Base-by-base conservation (phyloP, 2,888 invertebrate genomes). In the Arrhopalites spinosus region DNA sequence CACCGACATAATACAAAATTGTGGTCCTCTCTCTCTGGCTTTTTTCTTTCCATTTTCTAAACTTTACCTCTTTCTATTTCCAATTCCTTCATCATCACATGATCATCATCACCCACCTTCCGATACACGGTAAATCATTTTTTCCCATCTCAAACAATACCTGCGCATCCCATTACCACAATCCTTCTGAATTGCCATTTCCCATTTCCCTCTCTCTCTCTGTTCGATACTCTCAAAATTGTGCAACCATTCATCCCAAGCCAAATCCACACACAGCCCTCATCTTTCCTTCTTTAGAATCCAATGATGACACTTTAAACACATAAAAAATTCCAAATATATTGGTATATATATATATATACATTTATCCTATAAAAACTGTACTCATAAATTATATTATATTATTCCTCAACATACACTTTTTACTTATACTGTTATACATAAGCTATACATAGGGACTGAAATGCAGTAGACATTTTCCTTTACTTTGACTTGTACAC, bases 101-200 rank as follows among this genome's bases (percentile, higher is more conserved):
- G 36, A 36, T 59, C 59, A 59, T 59, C 59, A 11, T 29, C 30
- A 27, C 8, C 63, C 63, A 53, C 53, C 70, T 59, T 56, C 43
- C 59, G 71, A 71, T 71, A 71, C 71, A 71, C 69, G 70, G 75
- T 75, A 77, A 50, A 15, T 79, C 79, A 79, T 76, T 79, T 79
- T 79, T 78, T 25, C 75, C 79, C 77, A 79, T 79, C 77, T 77
- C 70, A 78, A 79, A 79, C 79, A 78, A 75, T 78, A 75, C 77
- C 75, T 78, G 75, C 68, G 72, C 69, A 75, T 70, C 78, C 74
- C 74, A 78, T 78, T 76, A 78, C 68, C 72, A 47, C 67, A 78
- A 78, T 78, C 78, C 78, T 75, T 73, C 43, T 45, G 36, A 70
- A 77, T 45, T 47, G 47, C 47, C 45, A 23, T 45, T 11, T 75